These are phyloP conservation scores for Saxidomus purpurata DNA, from an alignment of 1,140 invertebrate species.

Conservation along the genomic window DNA sequence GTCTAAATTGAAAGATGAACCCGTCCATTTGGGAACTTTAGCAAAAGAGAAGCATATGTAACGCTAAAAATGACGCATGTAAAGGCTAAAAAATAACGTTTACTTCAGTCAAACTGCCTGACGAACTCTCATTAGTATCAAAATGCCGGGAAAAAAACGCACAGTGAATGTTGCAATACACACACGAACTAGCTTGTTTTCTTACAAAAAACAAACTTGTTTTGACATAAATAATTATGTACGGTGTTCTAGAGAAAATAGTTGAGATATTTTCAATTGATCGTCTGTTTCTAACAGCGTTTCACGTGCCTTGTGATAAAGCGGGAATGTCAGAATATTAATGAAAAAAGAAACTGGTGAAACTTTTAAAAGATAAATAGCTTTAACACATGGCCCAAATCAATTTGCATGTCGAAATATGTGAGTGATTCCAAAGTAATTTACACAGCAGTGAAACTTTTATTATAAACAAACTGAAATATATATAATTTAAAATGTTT, in stretches of 20 bases:
- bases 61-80: no score
- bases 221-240: conserved; percentile 40
- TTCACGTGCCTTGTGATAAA: neutral
- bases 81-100: no score
- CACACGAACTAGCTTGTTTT: neutral
- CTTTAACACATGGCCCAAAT: conserved; percentile 2
- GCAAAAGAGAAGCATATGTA: no score
- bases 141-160: neutral
- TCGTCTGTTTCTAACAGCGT: conserved; percentile 21
- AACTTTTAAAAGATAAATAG: conserved; percentile 1
- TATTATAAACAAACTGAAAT: no score
- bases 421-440: no score
- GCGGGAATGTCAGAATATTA: conserved; percentile 14
- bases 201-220: conserved; percentile 24
- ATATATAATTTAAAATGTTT: no score
- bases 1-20: no score
- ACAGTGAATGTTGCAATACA: no score
- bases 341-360: neutral
- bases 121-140: no score
- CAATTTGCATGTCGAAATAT: neutral
- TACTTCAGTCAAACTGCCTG: no score
- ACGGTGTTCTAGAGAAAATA: conserved; percentile 12
- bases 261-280: conserved; percentile 39
- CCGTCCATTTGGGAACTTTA: no score
- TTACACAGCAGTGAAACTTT: no score